phyloP scores from a whole-genome alignment of 2,797 vertebrate species.

The Vireo griseus region DNA sequence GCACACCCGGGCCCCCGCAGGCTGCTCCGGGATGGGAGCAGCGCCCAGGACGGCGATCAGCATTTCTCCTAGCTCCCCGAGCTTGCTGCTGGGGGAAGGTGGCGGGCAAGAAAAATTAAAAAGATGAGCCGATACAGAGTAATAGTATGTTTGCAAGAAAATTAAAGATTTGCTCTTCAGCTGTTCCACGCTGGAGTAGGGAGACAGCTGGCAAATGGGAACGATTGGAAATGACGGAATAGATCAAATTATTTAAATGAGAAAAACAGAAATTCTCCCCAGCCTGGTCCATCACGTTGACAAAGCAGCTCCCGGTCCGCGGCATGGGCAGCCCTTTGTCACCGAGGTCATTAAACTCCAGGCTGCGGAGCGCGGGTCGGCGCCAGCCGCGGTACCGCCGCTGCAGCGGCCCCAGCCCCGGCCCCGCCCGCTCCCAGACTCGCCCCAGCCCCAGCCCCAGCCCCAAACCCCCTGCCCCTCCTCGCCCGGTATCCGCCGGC shows the following conservation, averaged over 20 bases:
- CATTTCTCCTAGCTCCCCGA: not conserved
- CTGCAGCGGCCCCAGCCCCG: not conserved
- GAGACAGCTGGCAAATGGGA: conserved; percentile 72
- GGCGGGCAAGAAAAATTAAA: not conserved
- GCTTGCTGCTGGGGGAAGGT: not conserved
- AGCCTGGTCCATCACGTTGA: conserved; percentile 66
- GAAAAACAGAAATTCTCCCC: conserved; percentile 56
- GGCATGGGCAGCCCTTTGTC: conserved; percentile 69
- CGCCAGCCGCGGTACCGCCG: not conserved
- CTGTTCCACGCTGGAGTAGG: conserved; percentile 50
- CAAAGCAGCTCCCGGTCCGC: conserved; percentile 71
- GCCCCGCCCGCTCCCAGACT: not conserved
- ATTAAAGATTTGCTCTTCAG: conserved; percentile 66
- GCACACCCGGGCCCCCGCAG: not conserved
- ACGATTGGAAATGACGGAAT: conserved; percentile 64
- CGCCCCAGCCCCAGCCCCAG: not conserved
- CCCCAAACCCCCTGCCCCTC: too few relatives aligned
- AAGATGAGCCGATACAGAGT: not conserved
- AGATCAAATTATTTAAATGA: conserved; percentile 74
- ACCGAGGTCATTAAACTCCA: conserved; percentile 72
- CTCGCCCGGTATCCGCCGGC: not conserved
- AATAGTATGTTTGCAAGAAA: conserved; percentile 59
- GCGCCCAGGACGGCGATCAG: not conserved
- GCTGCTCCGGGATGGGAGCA: not conserved
- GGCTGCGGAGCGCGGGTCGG: conserved; percentile 43